A percentile compares a stretch with the other conserved stretches of the same genome.
These are phyloP conservation scores for Cygnus buccinator DNA, from an alignment of 2,113 vertebrate species.

Conservation along the genomic window DNA sequence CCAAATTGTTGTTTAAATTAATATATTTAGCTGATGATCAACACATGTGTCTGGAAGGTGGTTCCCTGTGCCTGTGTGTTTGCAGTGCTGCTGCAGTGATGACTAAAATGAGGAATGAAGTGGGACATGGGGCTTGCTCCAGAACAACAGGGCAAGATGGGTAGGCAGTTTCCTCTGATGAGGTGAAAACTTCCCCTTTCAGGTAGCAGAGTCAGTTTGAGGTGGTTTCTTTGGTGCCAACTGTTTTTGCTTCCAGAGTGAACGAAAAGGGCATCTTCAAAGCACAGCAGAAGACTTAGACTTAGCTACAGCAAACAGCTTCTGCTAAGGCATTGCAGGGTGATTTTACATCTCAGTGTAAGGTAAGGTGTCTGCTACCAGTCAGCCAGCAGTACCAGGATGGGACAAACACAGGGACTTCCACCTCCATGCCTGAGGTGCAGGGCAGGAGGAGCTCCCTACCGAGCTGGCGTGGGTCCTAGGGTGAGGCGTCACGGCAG, in stretches of 20 bases:
- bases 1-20: conserved; percentile 32
- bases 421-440: background rate
- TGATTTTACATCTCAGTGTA: background rate
- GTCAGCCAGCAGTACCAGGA: background rate
- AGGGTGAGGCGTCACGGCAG: rapidly evolving
- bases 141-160: background rate
- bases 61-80: background rate
- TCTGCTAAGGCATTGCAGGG: background rate
- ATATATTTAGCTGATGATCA: conserved; percentile 30
- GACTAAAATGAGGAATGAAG: background rate
- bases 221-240: background rate
- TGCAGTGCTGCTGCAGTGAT: rapidly evolving
- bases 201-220: background rate
- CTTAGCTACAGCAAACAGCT: background rate
- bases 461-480: rapidly evolving
- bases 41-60: background rate
- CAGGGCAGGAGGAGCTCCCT: background rate
- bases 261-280: background rate
- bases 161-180: background rate
- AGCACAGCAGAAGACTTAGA: background rate
- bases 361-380: background rate
- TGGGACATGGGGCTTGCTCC: background rate
- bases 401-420: background rate
- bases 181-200: background rate
- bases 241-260: background rate